A percentile compares a stretch with the other conserved stretches of the same genome.
These are phyloP conservation scores for Meteorus sp. DNA, from an alignment of 1,140 invertebrate species.

Conservation along the genomic window DNA sequence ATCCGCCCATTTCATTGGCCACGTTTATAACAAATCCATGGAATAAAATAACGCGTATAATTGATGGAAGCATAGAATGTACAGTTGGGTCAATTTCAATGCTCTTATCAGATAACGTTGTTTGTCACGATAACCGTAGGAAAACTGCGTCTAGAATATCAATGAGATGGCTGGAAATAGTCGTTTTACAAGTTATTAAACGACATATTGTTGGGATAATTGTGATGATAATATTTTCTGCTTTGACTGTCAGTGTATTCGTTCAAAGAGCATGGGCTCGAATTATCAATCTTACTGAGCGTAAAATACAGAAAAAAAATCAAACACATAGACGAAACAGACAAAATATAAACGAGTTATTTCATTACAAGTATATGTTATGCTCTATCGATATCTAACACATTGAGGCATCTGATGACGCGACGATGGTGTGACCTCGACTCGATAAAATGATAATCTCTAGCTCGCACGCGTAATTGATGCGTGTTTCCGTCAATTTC, in stretches of 20 bases:
- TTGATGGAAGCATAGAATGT: not conserved
- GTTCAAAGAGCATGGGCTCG: not conserved
- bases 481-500: not conserved
- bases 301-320: too few relatives aligned
- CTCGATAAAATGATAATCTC: conserved; percentile 4
- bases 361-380: too few relatives aligned
- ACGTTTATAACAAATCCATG: too few relatives aligned
- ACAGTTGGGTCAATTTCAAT: not conserved
- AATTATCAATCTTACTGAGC: not conserved
- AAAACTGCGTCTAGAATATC: not conserved
- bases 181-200: not conserved
- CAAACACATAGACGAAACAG: not conserved
- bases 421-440: not conserved
- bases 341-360: not conserved
- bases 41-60: too few relatives aligned
- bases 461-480: not conserved
- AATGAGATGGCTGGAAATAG: not conserved
- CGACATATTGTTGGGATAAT: too few relatives aligned
- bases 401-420: conserved; percentile 3
- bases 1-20: too few relatives aligned
- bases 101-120: conserved; percentile 13
- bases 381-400: not conserved
- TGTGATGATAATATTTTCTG: not conserved
- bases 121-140: conserved; percentile 11
- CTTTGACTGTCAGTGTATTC: not conserved